phyloP scores from a whole-genome alignment of 2,797 vertebrate genomes.

The Megalops cyprinoides region DNA sequence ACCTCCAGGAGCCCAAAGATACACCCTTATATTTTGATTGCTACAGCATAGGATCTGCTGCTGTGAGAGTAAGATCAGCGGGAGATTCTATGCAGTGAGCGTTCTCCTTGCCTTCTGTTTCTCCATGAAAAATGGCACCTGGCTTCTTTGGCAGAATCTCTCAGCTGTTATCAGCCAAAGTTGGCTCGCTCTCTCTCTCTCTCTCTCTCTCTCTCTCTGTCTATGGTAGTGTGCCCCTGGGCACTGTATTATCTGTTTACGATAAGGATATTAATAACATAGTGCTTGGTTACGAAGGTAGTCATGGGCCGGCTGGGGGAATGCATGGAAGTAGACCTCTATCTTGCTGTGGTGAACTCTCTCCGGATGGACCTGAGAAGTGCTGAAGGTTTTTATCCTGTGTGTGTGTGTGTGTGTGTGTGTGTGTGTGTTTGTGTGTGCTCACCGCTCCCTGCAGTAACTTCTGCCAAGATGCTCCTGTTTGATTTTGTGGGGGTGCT shows the following conservation, averaged over 20 bases:
- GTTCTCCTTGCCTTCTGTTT: not conserved
- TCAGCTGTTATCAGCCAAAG: not conserved
- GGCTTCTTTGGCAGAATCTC: no score
- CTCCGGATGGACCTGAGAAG: no score
- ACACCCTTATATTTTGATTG: no score
- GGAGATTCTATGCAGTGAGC: not conserved
- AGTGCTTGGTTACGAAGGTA: conserved; percentile 62
- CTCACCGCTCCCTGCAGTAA: no score
- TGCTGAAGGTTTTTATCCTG: no score
- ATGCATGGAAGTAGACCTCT: no score
- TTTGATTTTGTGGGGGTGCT: no score
- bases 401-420: conserved; percentile 8
- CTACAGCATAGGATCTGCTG: no score
- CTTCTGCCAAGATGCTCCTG: no score
- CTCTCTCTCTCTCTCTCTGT: conserved; percentile 49
- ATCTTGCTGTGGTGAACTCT: no score
- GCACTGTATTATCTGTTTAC: conserved; percentile 71
- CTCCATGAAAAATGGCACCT: not conserved
- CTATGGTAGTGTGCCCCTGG: conserved; percentile 67
- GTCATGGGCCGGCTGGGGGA: conserved; percentile 49
- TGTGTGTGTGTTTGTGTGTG: no score
- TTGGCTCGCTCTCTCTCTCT: conserved; percentile 3
- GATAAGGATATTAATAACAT: conserved; percentile 77
- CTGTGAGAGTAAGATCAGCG: not conserved
- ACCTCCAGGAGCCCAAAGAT: no score